Evolutionary conservation across 23 tunicate genomes (phyloP).

Genomic region (Ascidia mentula): DNA sequence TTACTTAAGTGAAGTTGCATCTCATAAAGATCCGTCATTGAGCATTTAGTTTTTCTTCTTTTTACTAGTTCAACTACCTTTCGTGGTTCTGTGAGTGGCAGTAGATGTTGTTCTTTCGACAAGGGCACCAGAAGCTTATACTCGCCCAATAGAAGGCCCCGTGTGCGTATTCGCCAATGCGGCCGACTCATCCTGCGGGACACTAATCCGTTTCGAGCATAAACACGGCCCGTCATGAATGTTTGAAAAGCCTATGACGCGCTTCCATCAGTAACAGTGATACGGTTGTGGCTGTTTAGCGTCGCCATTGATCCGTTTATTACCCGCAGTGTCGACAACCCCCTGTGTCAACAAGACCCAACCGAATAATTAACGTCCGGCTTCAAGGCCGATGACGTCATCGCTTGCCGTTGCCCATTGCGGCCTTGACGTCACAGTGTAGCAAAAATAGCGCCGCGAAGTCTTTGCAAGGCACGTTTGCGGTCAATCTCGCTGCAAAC

Average conservation of each 20-base stretch:
- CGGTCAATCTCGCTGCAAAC: background rate
- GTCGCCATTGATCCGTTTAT: constrained; percentile 2
- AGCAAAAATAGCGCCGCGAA: background rate
- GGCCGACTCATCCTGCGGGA: too few relatives aligned
- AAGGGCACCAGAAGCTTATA: too few relatives aligned
- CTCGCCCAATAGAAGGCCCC: too few relatives aligned
- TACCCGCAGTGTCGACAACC: background rate
- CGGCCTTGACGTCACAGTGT: constrained; percentile 2
- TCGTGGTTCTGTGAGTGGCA: too few relatives aligned
- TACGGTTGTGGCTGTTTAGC: background rate
- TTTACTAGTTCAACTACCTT: too few relatives aligned
- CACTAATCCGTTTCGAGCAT: background rate
- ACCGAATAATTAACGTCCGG: background rate
- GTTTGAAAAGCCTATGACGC: background rate
- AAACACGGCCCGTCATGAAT: background rate
- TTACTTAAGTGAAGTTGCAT: too few relatives aligned
- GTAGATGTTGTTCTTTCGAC: too few relatives aligned
- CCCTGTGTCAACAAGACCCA: background rate
- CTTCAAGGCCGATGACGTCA: background rate
- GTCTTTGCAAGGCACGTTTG: background rate
- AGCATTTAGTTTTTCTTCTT: too few relatives aligned
- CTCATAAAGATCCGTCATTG: too few relatives aligned
- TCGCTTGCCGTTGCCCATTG: background rate
- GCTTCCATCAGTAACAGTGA: background rate
- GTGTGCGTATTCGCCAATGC: too few relatives aligned